Base-by-base conservation (phyloP, 1,140 invertebrate species). In the Daktulosphaira vitifoliae region DNA sequence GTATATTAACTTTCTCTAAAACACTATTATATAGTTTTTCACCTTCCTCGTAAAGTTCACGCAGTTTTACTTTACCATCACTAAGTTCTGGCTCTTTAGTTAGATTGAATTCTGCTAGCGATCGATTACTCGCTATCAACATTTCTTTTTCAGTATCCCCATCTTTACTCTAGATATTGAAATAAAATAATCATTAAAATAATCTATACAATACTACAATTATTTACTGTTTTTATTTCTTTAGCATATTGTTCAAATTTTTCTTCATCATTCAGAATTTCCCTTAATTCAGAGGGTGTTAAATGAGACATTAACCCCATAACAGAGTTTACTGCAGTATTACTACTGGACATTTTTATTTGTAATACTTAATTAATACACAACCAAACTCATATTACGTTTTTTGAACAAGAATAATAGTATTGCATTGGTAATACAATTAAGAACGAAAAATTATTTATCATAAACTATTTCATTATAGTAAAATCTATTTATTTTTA, bases 91-190 rank as follows among this genome's bases (percentile, higher is more conserved):
- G 88, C 76, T 94, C 88, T 71, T 84, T 84, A 15, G 82, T 79
- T 20, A 96, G 78, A 74, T 95, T 96, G 69, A 81, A 87, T 74
- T 96, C 91, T 2, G 92, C 90, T 53, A 91, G 75, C 26, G 84
- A 88, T 73, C 88, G 85, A 72, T 93, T 95, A 68, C 84, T 86
- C 2, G 86, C 88, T 71, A 94, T 83, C 49, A 93, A 76, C 74
- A 85, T 84, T 73, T 92, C 88, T 70, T 90, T 90, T 70, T 94
- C 89, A 11, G 81, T 79, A 72, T 88, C 86, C 68, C 89, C 79
- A 65, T 85, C 82, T 73, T 89, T 86, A 1, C 91, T 80, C 84
- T 91, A 72, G 37, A 76, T n/a, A 76, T 71, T 71, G n/a, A n/a
- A n/a, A 66, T 71, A 73, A 62, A 69, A 65, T 67, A 66, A 42